These are phyloP conservation scores for Actenoides hombroni DNA, from an alignment of 2,113 vertebrate species.

Conservation along the genomic window DNA sequence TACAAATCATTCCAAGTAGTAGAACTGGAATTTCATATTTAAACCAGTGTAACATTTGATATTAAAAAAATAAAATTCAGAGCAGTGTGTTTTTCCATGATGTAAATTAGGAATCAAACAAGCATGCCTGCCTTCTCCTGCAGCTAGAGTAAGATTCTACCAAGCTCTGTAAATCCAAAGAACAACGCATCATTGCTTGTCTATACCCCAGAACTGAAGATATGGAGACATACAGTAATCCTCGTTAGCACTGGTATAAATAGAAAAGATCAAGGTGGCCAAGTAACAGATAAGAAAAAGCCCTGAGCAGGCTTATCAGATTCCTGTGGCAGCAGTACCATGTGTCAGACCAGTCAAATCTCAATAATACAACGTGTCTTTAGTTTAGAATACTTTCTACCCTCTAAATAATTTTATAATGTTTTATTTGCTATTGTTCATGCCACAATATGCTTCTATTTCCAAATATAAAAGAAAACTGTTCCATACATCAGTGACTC, in stretches of 20 bases:
- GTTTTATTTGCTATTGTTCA: not conserved
- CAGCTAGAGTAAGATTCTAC: not conserved
- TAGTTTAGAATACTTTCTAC: not conserved
- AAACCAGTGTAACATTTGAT: not conserved
- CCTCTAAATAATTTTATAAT: not conserved
- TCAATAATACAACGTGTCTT: not conserved
- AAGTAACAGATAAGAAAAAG: not conserved
- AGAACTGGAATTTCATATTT: not conserved
- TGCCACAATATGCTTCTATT: not conserved
- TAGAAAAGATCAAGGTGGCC: not conserved
- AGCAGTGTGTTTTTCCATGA: not conserved
- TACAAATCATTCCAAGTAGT: not conserved
- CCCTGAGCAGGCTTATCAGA: not conserved
- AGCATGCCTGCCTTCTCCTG: not conserved
- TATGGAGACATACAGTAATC: not conserved
- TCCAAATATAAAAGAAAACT: not conserved
- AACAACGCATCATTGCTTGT: not conserved
- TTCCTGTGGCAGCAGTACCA: not conserved
- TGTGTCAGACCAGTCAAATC: not conserved
- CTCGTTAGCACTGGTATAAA: not conserved
- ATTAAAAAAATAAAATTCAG: not conserved
- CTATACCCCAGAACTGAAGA: not conserved
- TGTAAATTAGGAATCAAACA: not conserved
- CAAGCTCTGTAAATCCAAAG: not conserved
- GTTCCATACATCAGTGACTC: not conserved